Base-by-base conservation (phyloP, 2,113 vertebrate species). In the Hystrix cristata region DNA sequence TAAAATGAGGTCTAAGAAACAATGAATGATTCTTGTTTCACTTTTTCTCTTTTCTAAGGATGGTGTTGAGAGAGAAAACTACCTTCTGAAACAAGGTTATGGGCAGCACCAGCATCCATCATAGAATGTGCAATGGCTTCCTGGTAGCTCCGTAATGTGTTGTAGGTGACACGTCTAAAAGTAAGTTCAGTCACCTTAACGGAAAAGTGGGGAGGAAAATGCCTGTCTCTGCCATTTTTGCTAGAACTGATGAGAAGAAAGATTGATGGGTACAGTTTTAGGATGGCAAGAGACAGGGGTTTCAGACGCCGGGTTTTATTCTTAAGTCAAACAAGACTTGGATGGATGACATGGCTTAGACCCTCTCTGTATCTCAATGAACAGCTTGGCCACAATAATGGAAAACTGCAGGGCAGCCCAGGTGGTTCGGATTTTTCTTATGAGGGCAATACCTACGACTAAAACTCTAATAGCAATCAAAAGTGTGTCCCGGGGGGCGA, bases 401-500 rank as follows among this genome's bases (percentile, higher is more conserved):
- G 86, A 94, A 91, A 79, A 57, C 78, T 76, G 7, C n/a, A 34
- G 62, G 60, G 62, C 60, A 94, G 78, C 72, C 57, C 72, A 83
- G 72, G 86, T 64, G 83, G 62, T 29, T 34, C 0, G 0, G 29
- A 74, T 55, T 94, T 86, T 96, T 95, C 92, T 97, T 97, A 74
- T 1, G 62, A 96, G 82, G n/a, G 43, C 87, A 90, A 88, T 90
- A 82, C 88, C 95, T 83, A 43, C 25, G 72, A 97, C 91, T 94
- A 43, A 94, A 95, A 91, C 18, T 91, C 95, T 94, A 96, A 96
- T 69, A 83, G 91, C 96, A 86, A 94, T 95, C 93, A 96, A 96
- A 97, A 91, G 91, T 1, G 0, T 76, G 86, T 93, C 91, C 91
- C 72, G 0, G 59, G 95, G 85, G 92, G 60, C 7, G 0, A 86